A percentile compares a stretch with the other conserved stretches of the same genome.
Conservation (phyloP, 2,888 invertebrate species). For the Chymomyza fuscimana region DNA sequence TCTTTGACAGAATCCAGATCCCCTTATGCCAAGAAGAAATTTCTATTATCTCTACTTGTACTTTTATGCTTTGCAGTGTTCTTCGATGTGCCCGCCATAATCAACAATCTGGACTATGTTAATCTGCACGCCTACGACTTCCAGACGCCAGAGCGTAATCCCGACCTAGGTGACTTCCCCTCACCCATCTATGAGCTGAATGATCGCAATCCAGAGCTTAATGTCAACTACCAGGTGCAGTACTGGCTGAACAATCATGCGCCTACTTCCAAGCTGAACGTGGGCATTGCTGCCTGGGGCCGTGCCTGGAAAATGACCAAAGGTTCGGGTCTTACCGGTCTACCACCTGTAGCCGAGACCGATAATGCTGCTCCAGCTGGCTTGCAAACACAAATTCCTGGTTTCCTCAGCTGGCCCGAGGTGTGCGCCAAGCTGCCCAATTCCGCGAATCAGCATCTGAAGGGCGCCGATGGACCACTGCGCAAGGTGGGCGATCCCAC, state of each 20-base stretch:
- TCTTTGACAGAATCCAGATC: too few species aligned
- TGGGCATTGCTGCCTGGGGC: conserved; percentile 87
- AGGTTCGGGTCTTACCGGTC: conserved; percentile 88
- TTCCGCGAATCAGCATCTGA: conserved; percentile 83
- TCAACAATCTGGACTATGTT: conserved; percentile 88
- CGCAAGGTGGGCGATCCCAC: conserved; percentile 90
- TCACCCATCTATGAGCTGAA: conserved; percentile 87
- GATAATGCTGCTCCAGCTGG: conserved; percentile 87
- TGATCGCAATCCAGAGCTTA: conserved; percentile 85
- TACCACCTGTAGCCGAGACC: conserved; percentile 85
- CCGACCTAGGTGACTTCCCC: conserved; percentile 89
- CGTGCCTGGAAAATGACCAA: conserved; percentile 89
- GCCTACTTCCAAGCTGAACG: conserved; percentile 85
- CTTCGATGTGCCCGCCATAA: conserved; percentile 87
- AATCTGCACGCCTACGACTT: conserved; percentile 90
- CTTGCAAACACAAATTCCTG: conserved; percentile 85
- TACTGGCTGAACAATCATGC: conserved; percentile 83
- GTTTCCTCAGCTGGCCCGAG: conserved; percentile 89
- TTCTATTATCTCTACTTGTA: too few species aligned
- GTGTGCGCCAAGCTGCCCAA: conserved; percentile 88
- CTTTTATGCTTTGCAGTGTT: conserved; percentile 82
- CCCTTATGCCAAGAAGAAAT: too few species aligned
- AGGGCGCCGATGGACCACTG: conserved; percentile 84
- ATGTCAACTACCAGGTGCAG: conserved; percentile 84
- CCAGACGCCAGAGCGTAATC: conserved; percentile 86